Base-by-base conservation (phyloP, 2,797 vertebrate species). In the Telmatherina bonti region DNA sequence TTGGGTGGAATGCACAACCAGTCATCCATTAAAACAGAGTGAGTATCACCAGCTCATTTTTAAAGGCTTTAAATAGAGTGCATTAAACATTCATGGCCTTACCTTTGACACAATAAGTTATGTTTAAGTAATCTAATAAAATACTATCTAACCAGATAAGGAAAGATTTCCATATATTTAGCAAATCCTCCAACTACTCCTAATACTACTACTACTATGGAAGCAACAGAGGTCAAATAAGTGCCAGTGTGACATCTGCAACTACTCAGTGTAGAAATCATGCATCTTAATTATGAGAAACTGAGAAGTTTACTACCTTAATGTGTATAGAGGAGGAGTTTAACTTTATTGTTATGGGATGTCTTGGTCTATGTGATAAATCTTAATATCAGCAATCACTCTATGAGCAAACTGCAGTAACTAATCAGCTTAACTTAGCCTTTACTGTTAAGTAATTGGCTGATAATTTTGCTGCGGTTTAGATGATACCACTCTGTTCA, bases 381-480 rank as follows among this genome's bases (percentile, higher is more conserved):
- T 49, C 62, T 54, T 7, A 41, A 35, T 38, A 47, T 22, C 62
- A 60, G 0, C 58, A 74, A 74, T 82, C 41, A 3, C 45, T 57
- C 24, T 45, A 65, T 38, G 18, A 13, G 26, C 55, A 57, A 60
- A 61, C 20, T 36, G 55, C 62, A 53, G 33, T 56, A 81, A 80
- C 24, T 29, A 58, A 78, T 64, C 56, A 70, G 63, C 81, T 79
- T 12, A 41, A 59, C 68, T 30, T 7, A n/a, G 29, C n/a, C 58
- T 47, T 41, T 13, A 15, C 53, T 66, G 26, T 68, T 73, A 22
- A 11, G 26, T 81, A 76, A 83, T 86, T 74, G 67, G 76, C 59
- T 54, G 57, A 76, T 67, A 36, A 45, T 82, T 82, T 79, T 61
- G 52, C 83, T n/a, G 67, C 53, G 47, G 22, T 61, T 76, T 33